Conservation (phyloP, 64 coral and sea anemone species). For the Montipora capricornis region DNA sequence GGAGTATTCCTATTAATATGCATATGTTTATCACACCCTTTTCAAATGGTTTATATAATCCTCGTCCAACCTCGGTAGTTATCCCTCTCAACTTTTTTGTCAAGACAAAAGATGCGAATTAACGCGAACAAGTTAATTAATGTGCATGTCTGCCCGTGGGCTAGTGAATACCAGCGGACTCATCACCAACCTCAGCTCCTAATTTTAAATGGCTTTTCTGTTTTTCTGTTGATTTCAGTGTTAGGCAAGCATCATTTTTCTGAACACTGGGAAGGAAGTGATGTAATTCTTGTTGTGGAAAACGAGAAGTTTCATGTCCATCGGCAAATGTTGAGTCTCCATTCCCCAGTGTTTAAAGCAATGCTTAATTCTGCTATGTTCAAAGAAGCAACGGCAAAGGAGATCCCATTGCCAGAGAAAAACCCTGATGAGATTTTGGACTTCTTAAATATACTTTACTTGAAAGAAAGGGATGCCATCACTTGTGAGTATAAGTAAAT, state of each 20-base stretch:
- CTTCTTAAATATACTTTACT: neutral
- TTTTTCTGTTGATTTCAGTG: too few species aligned
- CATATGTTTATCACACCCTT: too few species aligned
- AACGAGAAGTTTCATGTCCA: constrained; percentile 68
- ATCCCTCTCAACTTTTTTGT: too few species aligned
- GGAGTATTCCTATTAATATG: too few species aligned
- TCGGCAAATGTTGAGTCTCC: constrained; percentile 44
- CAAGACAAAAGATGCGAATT: too few species aligned
- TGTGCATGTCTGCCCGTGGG: too few species aligned
- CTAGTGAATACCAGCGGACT: too few species aligned
- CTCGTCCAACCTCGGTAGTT: too few species aligned
- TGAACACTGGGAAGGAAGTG: constrained; percentile 68
- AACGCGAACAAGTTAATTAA: too few species aligned
- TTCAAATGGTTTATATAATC: too few species aligned
- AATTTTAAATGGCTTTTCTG: too few species aligned
- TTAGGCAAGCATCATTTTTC: constrained; percentile 41
- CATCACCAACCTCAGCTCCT: too few species aligned
- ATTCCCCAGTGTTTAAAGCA: constrained; percentile 66
- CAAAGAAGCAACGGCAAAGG: neutral
- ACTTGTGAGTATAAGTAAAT: neutral
- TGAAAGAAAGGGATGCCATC: neutral
- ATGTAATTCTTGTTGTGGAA: constrained; percentile 68
- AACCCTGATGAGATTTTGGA: neutral
- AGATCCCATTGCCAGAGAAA: neutral
- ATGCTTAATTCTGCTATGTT: neutral